Evolutionary conservation across 2,113 vertebrate genomes (phyloP).

Genomic region (Sorex fumeus): DNA sequence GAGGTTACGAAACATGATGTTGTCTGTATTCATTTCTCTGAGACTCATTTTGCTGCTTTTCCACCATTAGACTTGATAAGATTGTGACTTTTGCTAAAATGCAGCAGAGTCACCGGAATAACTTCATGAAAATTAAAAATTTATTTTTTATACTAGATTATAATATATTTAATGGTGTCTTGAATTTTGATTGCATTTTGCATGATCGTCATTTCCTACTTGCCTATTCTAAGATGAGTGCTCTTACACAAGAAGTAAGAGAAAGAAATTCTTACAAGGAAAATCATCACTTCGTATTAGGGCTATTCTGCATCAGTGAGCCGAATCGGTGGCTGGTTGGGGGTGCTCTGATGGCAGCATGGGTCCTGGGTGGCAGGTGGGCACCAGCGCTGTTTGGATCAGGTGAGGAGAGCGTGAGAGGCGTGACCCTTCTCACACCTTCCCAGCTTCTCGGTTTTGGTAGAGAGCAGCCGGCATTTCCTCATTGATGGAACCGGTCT

Average conservation of each 20-base stretch:
- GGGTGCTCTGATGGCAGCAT: too few relatives aligned
- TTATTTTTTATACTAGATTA: slow-evolving; percentile 23
- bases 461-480: too few relatives aligned
- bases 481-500: too few relatives aligned
- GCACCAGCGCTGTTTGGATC: too few relatives aligned
- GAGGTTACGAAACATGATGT: slow-evolving; percentile 75
- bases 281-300: background rate
- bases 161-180: slow-evolving; percentile 18
- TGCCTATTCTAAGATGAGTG: slow-evolving; percentile 32
- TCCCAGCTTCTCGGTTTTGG: too few relatives aligned
- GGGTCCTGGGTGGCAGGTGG: background rate
- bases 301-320: background rate
- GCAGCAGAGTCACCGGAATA: background rate
- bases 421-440: too few relatives aligned
- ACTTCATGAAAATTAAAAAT: slow-evolving; percentile 19
- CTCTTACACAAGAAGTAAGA: background rate
- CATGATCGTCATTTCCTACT: slow-evolving; percentile 46
- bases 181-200: slow-evolving; percentile 64
- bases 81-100: slow-evolving; percentile 48
- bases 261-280: slow-evolving; percentile 42
- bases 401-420: too few relatives aligned
- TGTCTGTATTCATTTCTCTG: slow-evolving; percentile 79
- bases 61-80: slow-evolving; percentile 54
- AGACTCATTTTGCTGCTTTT: slow-evolving; percentile 60
- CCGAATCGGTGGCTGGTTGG: too few relatives aligned